Evolutionary conservation across 2,113 vertebrate genomes (phyloP).

Genomic region (Cochlearius cochlearius): DNA sequence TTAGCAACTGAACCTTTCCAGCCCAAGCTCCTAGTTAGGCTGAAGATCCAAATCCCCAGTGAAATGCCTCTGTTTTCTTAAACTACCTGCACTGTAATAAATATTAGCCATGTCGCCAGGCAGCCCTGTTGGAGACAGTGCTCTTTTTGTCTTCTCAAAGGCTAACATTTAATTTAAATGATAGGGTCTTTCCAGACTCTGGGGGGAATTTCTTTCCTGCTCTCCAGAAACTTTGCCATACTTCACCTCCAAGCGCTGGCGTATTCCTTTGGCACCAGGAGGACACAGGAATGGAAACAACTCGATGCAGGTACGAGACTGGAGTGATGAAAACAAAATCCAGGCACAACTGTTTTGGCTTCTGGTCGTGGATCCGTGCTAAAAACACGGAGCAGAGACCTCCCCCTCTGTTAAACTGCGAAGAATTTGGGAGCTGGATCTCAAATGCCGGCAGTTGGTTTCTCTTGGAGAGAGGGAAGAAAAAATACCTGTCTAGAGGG

Average conservation of each 20-base stretch:
- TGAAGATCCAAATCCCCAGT: conserved; percentile 49
- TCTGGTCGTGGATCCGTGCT: accelerated
- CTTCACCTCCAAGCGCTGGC: conserved; percentile 7
- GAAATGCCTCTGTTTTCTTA: conserved; percentile 75
- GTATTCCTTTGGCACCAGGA: not conserved
- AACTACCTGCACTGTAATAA: conserved; percentile 75
- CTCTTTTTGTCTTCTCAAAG: conserved; percentile 61
- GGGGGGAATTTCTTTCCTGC: conserved; percentile 48
- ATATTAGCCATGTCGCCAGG: conserved; percentile 61
- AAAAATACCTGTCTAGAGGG: not conserved
- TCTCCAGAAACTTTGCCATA: conserved; percentile 34
- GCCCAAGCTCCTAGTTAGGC: conserved; percentile 57
- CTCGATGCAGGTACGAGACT: not conserved
- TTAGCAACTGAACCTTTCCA: conserved; percentile 74
- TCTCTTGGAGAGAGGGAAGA: not conserved
- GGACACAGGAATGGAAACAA: not conserved
- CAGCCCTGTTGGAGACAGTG: conserved; percentile 47
- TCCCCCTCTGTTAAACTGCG: accelerated
- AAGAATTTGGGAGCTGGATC: not conserved
- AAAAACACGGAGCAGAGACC: not conserved
- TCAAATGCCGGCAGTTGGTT: not conserved
- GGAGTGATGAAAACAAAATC: not conserved
- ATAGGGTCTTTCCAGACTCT: conserved; percentile 68
- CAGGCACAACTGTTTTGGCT: not conserved
- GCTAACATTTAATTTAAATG: conserved; percentile 73